Evolutionary conservation across 1,140 invertebrate species (phyloP), one percentile per base, ranked within the genome.

Genomic region (Homalodisca vitripennis): DNA sequence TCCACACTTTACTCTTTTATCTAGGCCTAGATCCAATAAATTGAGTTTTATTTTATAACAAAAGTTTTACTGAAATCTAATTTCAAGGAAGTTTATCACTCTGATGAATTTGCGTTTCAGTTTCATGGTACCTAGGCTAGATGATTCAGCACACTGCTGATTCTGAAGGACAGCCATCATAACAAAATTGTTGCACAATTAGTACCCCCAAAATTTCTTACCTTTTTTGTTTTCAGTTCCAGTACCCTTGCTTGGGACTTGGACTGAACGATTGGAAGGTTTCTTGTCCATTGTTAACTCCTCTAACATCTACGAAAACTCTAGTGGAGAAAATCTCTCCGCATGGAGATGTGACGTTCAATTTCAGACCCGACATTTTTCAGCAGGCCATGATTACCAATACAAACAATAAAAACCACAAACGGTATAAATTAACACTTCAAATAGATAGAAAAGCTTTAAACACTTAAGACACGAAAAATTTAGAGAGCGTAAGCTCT

Each of bases 371-470:
- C 86, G 84, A 88, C 89, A 90, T 90, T 84, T 89, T 72, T 83
- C 76, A 91, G 85, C 86, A 90, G 89, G 87, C 88, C 89, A 91
- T 91, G 86, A 88, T 88, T 88, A 55, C 67, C 83, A 71, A 73
- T 79, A 78, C 77, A 79, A 79, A 81, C 78, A 80, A 81, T 80
- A 79, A 82, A 82, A 84, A 84, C 48, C 34, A 20, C n/a, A 31
- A 62, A 30, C 27, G 41, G 62, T 71, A n/a, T 32, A 27, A 30
- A 34, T 27, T n/a, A 67, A 47, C 31, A n/a, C 17, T 75, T 71
- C 70, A 76, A 68, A 71, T 76, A 64, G 70, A 75, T 75, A 74
- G 76, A 34, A n/a, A 72, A 71, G 46, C 53, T 53, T 57, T 57
- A 73, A 71, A 73, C 66, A 71, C 70, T 68, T 70, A 55, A 34